Conservation (phyloP, 2,113 vertebrate genomes). For the Okapia johnstoni region DNA sequence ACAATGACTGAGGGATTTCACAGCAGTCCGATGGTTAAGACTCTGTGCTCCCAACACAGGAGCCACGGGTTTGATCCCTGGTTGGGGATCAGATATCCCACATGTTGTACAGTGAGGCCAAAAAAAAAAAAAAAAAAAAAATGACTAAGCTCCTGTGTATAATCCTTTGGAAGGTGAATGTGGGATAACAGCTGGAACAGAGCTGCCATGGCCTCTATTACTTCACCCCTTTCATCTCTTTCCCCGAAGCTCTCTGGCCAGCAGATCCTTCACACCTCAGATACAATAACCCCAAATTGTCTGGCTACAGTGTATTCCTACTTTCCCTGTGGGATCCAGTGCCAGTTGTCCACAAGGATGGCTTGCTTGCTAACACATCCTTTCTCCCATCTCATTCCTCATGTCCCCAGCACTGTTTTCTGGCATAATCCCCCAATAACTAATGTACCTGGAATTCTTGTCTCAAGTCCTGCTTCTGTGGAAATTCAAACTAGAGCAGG, state of each 20-base stretch:
- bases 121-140: background rate
- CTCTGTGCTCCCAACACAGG: background rate
- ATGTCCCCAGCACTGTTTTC: background rate
- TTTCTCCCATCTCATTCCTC: rapidly evolving
- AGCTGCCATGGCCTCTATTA: background rate
- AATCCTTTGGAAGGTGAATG: background rate
- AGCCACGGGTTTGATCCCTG: background rate
- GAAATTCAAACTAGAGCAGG: background rate
- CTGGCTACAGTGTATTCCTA: background rate
- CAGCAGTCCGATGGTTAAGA: background rate
- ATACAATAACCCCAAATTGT: background rate
- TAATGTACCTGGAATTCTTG: background rate
- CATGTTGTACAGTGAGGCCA: rapidly evolving
- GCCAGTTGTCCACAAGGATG: background rate
- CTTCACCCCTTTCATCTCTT: background rate
- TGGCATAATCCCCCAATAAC: background rate
- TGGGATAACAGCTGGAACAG: rapidly evolving
- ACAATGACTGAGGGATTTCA: background rate
- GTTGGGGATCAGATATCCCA: background rate
- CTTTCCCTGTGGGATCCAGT: background rate
- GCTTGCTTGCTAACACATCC: background rate
- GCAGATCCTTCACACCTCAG: background rate
- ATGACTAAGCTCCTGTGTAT: no score
- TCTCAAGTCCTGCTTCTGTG: background rate
- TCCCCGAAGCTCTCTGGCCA: background rate